These are phyloP conservation scores for Unio pictorum DNA, from an alignment of 2,888 invertebrate genomes.

Conservation along the genomic window DNA sequence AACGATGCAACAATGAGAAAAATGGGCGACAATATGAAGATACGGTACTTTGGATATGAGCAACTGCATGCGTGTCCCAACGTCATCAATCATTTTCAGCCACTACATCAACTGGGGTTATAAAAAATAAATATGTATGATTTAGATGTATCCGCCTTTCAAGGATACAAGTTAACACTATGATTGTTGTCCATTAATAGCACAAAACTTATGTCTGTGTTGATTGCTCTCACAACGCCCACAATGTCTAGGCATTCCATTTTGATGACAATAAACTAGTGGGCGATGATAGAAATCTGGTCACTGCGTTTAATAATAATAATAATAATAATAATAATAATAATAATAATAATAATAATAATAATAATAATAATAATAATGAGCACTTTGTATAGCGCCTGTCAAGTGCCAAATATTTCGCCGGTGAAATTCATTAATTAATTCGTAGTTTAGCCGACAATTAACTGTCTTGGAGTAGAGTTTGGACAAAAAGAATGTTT, in stretches of 20 bases:
- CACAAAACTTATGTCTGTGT: constrained; percentile 25
- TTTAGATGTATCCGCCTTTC: constrained; percentile 30
- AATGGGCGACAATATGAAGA: constrained; percentile 29
- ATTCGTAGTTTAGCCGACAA: too few relatives aligned
- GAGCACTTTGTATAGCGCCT: too few relatives aligned
- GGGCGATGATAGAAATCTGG: constrained; percentile 33
- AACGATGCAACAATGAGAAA: constrained; percentile 23
- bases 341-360: too few relatives aligned
- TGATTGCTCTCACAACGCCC: constrained; percentile 28
- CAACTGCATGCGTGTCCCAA: constrained; percentile 23
- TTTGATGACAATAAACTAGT: constrained; percentile 38
- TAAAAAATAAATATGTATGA: constrained; percentile 24
- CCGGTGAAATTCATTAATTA: too few relatives aligned
- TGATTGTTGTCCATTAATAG: constrained; percentile 33
- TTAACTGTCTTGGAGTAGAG: too few relatives aligned
- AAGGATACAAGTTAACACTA: neutral
- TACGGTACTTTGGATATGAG: constrained; percentile 34
- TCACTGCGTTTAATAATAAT: constrained; percentile 30
- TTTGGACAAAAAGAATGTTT: too few relatives aligned
- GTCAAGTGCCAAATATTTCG: too few relatives aligned
- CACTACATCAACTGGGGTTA: constrained; percentile 21
- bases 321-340: too few relatives aligned
- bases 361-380: too few relatives aligned
- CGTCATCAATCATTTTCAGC: constrained; percentile 28
- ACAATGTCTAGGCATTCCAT: constrained; percentile 25